phyloP scores from a whole-genome alignment of 2,797 vertebrate species.

The Simalia tracyae region DNA sequence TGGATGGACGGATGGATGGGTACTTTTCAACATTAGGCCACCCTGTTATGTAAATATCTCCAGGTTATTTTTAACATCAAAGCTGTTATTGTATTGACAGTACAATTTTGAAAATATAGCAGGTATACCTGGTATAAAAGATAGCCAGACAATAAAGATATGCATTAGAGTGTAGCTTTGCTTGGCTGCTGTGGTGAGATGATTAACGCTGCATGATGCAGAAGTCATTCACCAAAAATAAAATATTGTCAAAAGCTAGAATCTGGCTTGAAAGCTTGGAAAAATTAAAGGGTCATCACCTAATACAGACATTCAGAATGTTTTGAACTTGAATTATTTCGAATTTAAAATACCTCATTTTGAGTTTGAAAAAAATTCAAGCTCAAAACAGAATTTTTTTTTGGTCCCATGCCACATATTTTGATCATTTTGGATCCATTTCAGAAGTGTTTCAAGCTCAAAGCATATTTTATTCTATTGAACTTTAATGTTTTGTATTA shows the following conservation, averaged over 20 bases:
- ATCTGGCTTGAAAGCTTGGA: not conserved
- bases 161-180: not conserved
- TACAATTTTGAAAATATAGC: not conserved
- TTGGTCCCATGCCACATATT: not conserved
- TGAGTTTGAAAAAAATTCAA: not conserved
- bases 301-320: too few relatives aligned
- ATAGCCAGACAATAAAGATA: not conserved
- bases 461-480: not conserved
- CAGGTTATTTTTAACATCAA: not conserved
- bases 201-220: not conserved
- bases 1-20: not conserved
- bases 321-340: too few relatives aligned
- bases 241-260: not conserved
- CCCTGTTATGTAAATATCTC: not conserved
- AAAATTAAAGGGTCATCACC: not conserved
- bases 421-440: not conserved
- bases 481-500: not conserved
- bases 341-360: too few relatives aligned
- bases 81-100: too few relatives aligned
- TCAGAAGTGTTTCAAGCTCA: not conserved
- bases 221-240: too few relatives aligned
- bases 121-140: not conserved
- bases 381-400: not conserved
- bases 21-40: not conserved
- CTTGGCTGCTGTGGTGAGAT: not conserved